phyloP scores from a whole-genome alignment of 1,140 invertebrate species.

The Drosophila nebulosa region DNA sequence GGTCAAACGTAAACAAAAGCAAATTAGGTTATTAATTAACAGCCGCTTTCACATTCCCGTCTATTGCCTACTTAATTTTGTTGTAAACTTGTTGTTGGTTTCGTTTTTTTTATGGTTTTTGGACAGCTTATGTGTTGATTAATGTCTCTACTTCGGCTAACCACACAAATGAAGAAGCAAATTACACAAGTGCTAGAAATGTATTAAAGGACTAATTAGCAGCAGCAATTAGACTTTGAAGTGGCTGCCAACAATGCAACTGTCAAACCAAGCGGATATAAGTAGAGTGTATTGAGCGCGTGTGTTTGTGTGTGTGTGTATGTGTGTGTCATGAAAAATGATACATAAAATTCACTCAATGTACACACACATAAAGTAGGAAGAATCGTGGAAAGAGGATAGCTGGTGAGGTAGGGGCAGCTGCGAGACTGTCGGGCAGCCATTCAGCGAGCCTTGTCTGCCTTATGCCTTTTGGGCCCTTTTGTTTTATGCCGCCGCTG shows the following conservation, averaged over 20 bases:
- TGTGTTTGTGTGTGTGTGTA: constrained; percentile 21
- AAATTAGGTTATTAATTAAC: constrained; percentile 23
- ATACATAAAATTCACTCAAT: constrained; percentile 63
- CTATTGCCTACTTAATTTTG: not conserved
- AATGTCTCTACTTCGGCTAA: constrained; percentile 28
- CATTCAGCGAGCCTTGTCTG: constrained; percentile 39
- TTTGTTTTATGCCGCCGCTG: constrained; percentile 75
- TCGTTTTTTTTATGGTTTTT: constrained; percentile 29
- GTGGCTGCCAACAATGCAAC: constrained; percentile 64
- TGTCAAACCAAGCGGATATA: constrained; percentile 49
- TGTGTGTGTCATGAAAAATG: constrained; percentile 68
- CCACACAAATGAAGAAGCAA: not conserved
- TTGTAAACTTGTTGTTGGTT: constrained; percentile 12
- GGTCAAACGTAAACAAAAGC: not conserved
- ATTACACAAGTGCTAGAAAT: constrained; percentile 14
- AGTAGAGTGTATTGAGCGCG: constrained; percentile 10
- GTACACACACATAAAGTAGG: not conserved
- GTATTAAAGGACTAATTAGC: constrained; percentile 65
- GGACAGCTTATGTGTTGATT: constrained; percentile 39
- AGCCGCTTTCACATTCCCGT: not conserved
- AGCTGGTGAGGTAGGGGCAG: constrained; percentile 42
- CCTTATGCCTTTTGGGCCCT: constrained; percentile 62
- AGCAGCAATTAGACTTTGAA: constrained; percentile 71
- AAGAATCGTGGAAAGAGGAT: not conserved
- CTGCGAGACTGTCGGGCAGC: constrained; percentile 30